Base-by-base conservation (phyloP, 1,140 invertebrate species). In the Chlorops oryzae region DNA sequence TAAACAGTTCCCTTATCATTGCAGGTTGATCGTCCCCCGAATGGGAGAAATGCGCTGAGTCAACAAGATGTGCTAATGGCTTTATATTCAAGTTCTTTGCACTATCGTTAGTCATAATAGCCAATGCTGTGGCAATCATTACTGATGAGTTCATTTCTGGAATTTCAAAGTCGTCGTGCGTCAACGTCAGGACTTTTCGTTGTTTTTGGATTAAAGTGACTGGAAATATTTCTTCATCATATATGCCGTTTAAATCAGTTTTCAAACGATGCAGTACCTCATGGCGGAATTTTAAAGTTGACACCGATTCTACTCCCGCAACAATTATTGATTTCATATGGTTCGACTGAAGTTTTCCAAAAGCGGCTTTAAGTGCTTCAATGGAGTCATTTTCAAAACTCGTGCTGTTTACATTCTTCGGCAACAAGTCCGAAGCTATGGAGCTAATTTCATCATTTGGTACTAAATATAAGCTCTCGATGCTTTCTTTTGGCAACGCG, bases 41-140 rank as follows among this genome's bases (percentile, higher is more conserved):
- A 75, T n/a, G 88, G 84, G 38, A 95, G 96, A 90, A 91, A 81
- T 98, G 95, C 57, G 86, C 82, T 78, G 90, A 97, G 59, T 80
- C 90, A 54, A 92, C 76, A 62, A 98, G 78, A 68, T 85, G 75
- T 2, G 95, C 96, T 24, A 99, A 71, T 2, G 96, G 95, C 63
- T 87, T 94, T 0, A 86, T 75, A 59, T 86, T 85, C 13, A 91
- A 71, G 67, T 80, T 81, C 45, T 88, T 73, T 1, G 88, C 88
- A 38, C 82, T 82, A 40, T 84, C 74, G 22, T 77, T 75, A 38
- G 86, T 91, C 66, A 89, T 88, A 42, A 99, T 71, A 23, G 98
- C 79, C 37, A 94, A 73, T 20, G 95, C 95, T 39, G 92, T 88
- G 24, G 92, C 96, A 40, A 76, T 98, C 95, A 73, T 95, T 97